Base-by-base conservation (phyloP, 2,888 invertebrate genomes). In the Pilophorus perplexus region DNA sequence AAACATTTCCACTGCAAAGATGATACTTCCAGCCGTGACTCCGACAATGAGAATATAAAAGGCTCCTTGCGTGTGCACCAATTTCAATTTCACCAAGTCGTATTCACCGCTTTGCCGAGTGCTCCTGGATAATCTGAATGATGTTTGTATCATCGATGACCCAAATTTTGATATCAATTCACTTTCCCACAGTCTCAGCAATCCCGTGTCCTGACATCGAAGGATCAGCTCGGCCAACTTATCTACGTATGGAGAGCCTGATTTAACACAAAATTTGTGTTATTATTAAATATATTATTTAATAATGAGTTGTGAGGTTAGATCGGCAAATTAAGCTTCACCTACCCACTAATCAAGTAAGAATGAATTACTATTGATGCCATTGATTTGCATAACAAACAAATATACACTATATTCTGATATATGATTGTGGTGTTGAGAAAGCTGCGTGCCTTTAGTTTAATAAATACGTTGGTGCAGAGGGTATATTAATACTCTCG, bases 101-200 rank as follows among this genome's bases (percentile, higher is more conserved):
- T 66, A 44, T 5, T 27, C 42, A 14, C 66, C 57, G 3, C 57
- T 38, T 10, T 40, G 44, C n/a, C 37, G 33, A 6, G 25, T 20
- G 10, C 46, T 37, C 40, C 62, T 55, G 22, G 62, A 62, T 22
- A 48, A 33, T 27, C 62, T 46, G 20, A 68, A 42, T 2, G 68
- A 66, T 5, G 66, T 66, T 62, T 68, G 68, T 10, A 66, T 62
- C 23, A 40, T 42, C 18, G 67, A 66, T 8, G 67, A 67, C 2
- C 65, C 65, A 23, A 66, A 55, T 12, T 25, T 55, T 5, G 55
- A 55, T 3, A 67, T 48, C 16, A 67, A 62, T 4, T 66, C 62
- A 12, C 64, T 62, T 37, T 69, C 69, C 69, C 69, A 69, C 23
- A 66, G 54, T 23, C 59, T 37, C 3, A 69, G 28, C 40, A 69